Evolutionary conservation across 1,140 invertebrate genomes (phyloP), one percentile per base, ranked within the genome.

Genomic region (Heliothis virescens): DNA sequence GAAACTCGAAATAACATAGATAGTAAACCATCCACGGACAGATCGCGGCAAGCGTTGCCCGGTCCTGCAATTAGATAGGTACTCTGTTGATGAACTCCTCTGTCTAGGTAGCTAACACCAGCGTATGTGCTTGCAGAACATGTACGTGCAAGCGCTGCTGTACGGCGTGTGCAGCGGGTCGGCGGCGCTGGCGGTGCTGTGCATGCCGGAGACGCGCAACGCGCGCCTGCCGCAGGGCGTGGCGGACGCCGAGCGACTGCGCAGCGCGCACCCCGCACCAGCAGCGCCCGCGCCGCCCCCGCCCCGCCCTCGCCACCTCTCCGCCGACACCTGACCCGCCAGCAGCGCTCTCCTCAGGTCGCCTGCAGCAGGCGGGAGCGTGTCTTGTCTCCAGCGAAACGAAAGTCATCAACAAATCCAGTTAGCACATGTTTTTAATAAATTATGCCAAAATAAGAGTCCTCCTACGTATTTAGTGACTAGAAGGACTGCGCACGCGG

Each of bases 191-290:
- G 87, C 96, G 9, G 95, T 96, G 3, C 92, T 97, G 47, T 89
- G 95, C 52, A 96, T 96, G 83, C 97, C 97, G 0, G 97, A 98
- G 95, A 97, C 97, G 10, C 94, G 96, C 29, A 96, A 96, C 60
- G 94, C 95, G 12, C 95, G 96, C 78, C 93, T 97, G 79, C 97
- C 97, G 41, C 96, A 96, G 83, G 96, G 95, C 16, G 94, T 97
- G 21, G 91, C 92, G 79, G 96, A 97, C 81, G 96, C 96, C 4
- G 96, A 97, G 89, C 94, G 92, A 63, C 53, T 89, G 79, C 85
- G 85, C 67, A 52, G 16, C 18, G 41, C 41, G 59, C 75, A 79
- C 41, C 16, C 21, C 21, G 47, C 16, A 13, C 50, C 76, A 48
- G 65, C 26, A 18, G 13, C 63, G 63, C 59, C 26, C 47, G 60